A percentile compares a stretch with the other conserved stretches of the same genome.
Evolutionary conservation across 2,888 invertebrate species (phyloP).

Genomic region (Pherbina coryleti): DNA sequence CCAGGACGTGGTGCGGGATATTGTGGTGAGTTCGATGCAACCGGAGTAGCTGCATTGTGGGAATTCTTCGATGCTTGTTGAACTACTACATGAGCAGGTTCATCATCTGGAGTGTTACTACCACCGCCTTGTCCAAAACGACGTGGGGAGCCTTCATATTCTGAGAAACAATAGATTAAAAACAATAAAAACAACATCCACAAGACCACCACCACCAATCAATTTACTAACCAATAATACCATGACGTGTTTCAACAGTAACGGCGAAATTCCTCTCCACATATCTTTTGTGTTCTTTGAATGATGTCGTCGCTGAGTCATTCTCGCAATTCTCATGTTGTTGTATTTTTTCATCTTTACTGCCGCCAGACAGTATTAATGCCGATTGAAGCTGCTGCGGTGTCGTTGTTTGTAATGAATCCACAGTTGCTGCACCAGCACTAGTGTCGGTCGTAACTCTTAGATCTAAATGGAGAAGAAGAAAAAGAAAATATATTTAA

Average conservation of each 20-base stretch:
- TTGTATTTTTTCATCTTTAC: slow-evolving; percentile 1
- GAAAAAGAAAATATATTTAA: slow-evolving; percentile 7
- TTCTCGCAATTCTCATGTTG: background rate
- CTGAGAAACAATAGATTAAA: slow-evolving; percentile 71
- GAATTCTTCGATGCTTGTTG: slow-evolving; percentile 42
- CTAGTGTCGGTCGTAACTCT: slow-evolving; percentile 62
- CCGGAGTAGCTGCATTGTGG: slow-evolving; percentile 71
- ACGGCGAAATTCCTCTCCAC: slow-evolving; percentile 65
- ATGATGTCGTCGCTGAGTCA: slow-evolving; percentile 35
- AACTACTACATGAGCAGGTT: slow-evolving; percentile 4
- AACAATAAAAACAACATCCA: background rate
- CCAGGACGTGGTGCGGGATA: slow-evolving; percentile 86
- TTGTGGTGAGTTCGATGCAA: slow-evolving; percentile 71
- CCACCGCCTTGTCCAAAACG: slow-evolving; percentile 77
- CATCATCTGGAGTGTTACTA: slow-evolving; percentile 15
- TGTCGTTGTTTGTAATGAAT: slow-evolving; percentile 35
- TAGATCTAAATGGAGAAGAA: slow-evolving; percentile 54
- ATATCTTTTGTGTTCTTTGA: slow-evolving; percentile 49
- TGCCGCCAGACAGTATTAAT: background rate
- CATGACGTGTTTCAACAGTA: slow-evolving; percentile 61
- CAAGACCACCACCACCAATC: background rate
- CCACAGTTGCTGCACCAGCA: background rate
- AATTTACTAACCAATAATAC: slow-evolving; percentile 59
- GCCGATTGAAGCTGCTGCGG: slow-evolving; percentile 43
- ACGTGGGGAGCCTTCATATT: slow-evolving; percentile 90